Evolutionary conservation across 2,888 invertebrate species (phyloP), one percentile per base, ranked within the genome.

Genomic region (Drosophila melanocephala): DNA sequence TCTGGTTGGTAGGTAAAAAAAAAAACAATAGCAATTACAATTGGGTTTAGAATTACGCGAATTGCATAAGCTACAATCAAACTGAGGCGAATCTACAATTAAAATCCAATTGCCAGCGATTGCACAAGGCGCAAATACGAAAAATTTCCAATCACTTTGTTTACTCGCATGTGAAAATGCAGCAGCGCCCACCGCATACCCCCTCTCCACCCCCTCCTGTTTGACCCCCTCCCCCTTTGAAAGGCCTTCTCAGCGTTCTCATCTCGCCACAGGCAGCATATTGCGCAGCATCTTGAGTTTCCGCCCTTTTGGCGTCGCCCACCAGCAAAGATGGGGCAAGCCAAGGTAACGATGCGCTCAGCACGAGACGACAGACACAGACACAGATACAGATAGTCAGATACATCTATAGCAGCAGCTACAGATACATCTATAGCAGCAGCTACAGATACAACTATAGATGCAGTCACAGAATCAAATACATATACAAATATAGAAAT

Each of bases 271-370:
- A 58, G 59, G 42, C 63, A 69, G 56, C 67, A 83, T 82, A 86
- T 86, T 86, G 89, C 89, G 86, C 86, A 86, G 89, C 86, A 86
- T 89, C 89, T 86, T 84, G 73, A 86, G 57, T 78, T 82, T 77
- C 80, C 87, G 77, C 84, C 82, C 80, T 87, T 87, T 82, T 74
- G 60, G 56, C 71, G 63, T 70, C 64, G 72, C 72, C 64, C 63
- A 66, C 63, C 63, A 64, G 55, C 65, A 78, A 78, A 68, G 61
- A 69, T 57, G 22, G 37, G 72, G 56, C 59, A 62, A 60, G 52
- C 61, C 71, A 86, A 86, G 81, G 81, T 86, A 86, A 76, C 77
- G 52, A 26, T 67, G 74, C 73, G 60, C 72, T 58, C 52, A 70
- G 72, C 75, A 66, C 59, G 57, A 50, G 68, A 71, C 75, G n/a